These are phyloP conservation scores for Condylura cristata DNA, from an alignment of 2,113 vertebrate species.

Conservation along the genomic window DNA sequence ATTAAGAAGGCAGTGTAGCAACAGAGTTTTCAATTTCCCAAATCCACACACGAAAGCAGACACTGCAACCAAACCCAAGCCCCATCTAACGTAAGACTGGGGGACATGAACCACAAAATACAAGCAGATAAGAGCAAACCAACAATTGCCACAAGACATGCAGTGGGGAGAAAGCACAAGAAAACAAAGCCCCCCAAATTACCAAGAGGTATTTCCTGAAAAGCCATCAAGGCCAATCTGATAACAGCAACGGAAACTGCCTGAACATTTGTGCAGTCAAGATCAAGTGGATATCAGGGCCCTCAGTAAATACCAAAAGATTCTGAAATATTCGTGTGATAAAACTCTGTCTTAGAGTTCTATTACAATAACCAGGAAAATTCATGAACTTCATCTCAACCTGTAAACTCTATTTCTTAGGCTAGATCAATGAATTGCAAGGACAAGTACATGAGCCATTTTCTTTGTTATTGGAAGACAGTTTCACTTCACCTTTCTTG, in stretches of 20 bases:
- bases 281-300: neutral
- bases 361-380: neutral
- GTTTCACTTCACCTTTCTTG: neutral
- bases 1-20: neutral
- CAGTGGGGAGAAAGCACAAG: neutral
- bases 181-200: neutral
- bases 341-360: neutral
- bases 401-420: neutral
- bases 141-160: neutral
- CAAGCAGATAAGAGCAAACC: neutral
- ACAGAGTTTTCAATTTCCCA: neutral
- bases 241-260: neutral
- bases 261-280: neutral
- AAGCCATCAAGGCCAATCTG: neutral
- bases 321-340: neutral
- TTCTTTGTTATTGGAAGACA: neutral
- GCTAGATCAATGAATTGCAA: no score
- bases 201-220: neutral
- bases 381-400: neutral
- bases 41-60: neutral
- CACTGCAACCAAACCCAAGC: neutral
- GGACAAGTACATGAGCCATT: neutral
- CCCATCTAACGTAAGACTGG: neutral
- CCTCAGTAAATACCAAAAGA: neutral
- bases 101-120: neutral